Conservation (phyloP, 2,888 invertebrate genomes). For the Eupsilia transversa region DNA sequence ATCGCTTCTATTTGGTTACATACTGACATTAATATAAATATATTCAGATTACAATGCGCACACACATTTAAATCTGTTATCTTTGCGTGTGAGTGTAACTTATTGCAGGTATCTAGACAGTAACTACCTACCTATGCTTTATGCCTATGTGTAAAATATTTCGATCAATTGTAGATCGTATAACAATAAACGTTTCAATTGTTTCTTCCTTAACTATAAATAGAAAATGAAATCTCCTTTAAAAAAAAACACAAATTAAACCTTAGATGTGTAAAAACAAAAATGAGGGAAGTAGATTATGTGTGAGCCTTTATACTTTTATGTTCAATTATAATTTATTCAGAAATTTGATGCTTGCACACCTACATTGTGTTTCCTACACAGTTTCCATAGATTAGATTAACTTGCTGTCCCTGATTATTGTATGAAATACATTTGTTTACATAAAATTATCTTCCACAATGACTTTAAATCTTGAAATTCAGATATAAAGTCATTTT, state of each 20-base stretch:
- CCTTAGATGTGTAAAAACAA: not conserved
- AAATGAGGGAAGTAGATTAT: not conserved
- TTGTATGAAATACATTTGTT: not conserved
- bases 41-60: constrained; percentile 44
- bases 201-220: not conserved
- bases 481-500: too few species aligned
- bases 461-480: not conserved
- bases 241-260: not conserved
- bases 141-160: not conserved
- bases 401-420: not conserved
- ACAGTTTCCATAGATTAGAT: constrained; percentile 1
- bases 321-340: constrained; percentile 7
- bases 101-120: not conserved
- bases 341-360: not conserved
- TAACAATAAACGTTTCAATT: not conserved
- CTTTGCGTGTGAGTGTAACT: constrained; percentile 23
- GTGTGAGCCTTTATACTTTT: not conserved
- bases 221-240: not conserved
- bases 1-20: constrained; percentile 48
- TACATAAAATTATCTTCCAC: not conserved
- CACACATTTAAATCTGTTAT: constrained; percentile 29
- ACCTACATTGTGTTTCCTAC: not conserved
- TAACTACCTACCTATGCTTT: not conserved
- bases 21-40: constrained; percentile 40
- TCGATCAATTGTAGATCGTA: not conserved